Base-by-base conservation (phyloP, 2,888 invertebrate species). In the Monopis laevigella region DNA sequence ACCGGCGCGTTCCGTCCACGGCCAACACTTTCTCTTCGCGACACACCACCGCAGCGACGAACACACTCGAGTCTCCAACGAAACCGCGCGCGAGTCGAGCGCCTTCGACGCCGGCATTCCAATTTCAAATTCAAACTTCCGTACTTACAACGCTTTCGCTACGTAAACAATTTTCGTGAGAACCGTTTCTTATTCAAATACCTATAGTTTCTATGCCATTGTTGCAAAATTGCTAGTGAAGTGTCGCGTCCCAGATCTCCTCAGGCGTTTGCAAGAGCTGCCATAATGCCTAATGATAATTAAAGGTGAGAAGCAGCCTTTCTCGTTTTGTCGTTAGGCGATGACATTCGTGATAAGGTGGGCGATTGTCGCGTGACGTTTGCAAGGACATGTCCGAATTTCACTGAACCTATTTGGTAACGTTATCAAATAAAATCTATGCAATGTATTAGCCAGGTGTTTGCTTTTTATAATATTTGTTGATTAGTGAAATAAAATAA, bases 21-120 rank as follows among this genome's bases (percentile, higher is more conserved):
- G 75, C 70, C 80, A 64, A 68, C 68, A 81, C 81, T 82, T 82
- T 82, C 81, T 80, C 80, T 73, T 75, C 72, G 72, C 72, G 73
- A 71, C 75, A 73, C 70, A 63, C 65, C 53, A 54, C 57, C 56
- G 64, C 69, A 66, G 73, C 69, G 68, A 65, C 72, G 58, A 59
- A 50, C 61, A 55, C 55, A 51, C 56, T 62, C 55, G 72, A 73
- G 70, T 72, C 66, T 65, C 58, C 61, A 56, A 61, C 59, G 58
- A 56, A 67, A 58, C 64, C 59, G 73, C 72, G 70, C 64, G 66
- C 71, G 65, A 65, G 66, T 55, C 70, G 62, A 67, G 59, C 71
- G 70, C 57, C 62, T 72, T 55, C 53, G 53, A 60, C 56, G 52
- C 50, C 50, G 51, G 52, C 59, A 55, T 56, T 51, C 21, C 28